These are phyloP conservation scores for Lamellibrachia satsuma DNA, from an alignment of 2,888 invertebrate genomes.

Conservation along the genomic window DNA sequence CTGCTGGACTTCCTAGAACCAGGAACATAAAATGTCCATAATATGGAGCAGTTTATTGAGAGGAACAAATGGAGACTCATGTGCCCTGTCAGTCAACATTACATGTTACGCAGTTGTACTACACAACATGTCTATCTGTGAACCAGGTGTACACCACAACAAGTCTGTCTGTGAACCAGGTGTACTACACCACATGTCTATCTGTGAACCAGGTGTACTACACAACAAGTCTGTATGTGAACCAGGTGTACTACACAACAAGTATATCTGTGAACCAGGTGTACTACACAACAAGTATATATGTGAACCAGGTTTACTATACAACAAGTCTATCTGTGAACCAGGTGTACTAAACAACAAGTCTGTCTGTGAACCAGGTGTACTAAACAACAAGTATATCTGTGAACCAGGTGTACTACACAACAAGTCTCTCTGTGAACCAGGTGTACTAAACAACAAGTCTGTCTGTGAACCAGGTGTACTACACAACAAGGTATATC, in stretches of 20 bases:
- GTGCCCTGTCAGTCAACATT: neutral
- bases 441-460: neutral
- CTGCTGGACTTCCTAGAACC: neutral
- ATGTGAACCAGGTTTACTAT: neutral
- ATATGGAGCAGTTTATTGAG: neutral
- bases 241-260: neutral
- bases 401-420: neutral
- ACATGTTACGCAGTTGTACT: neutral
- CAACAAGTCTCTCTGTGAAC: neutral
- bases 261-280: neutral
- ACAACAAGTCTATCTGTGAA: neutral
- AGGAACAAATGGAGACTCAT: neutral
- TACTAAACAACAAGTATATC: neutral
- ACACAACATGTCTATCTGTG: neutral
- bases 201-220: neutral
- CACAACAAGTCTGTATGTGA: neutral
- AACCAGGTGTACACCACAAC: neutral
- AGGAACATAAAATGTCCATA: neutral
- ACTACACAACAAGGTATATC: neutral
- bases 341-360: neutral
- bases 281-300: neutral
- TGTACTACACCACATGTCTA: neutral
- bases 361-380: neutral
- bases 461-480: neutral
- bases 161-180: neutral